These are phyloP conservation scores for Takifugu ocellatus DNA, from an alignment of 2,797 vertebrate species.

Conservation along the genomic window DNA sequence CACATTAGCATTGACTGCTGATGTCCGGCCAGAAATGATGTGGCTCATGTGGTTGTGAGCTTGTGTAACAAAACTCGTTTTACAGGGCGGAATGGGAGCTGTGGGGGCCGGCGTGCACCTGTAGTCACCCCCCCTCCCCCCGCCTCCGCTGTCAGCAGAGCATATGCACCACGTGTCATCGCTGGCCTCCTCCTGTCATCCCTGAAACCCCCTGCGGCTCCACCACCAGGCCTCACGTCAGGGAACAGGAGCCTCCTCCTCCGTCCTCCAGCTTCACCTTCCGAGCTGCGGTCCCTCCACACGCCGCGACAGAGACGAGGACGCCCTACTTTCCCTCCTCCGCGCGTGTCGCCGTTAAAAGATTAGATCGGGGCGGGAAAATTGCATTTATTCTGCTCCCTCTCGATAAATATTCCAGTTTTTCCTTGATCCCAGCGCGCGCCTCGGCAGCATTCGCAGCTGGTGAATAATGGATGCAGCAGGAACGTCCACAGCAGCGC, in stretches of 20 bases:
- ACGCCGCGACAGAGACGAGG: slow-evolving; percentile 16
- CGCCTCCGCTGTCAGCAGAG: slow-evolving; percentile 55
- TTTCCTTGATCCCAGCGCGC: too few species aligned
- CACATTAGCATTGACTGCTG: too few species aligned
- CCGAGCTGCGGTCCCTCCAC: slow-evolving; percentile 38
- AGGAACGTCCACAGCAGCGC: not conserved
- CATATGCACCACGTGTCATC: slow-evolving; percentile 36
- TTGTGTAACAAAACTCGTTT: slow-evolving; percentile 45
- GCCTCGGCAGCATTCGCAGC: slow-evolving; percentile 25
- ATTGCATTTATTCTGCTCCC: slow-evolving; percentile 6
- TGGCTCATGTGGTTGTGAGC: slow-evolving; percentile 35
- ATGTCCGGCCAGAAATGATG: not conserved
- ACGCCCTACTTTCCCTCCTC: slow-evolving; percentile 4
- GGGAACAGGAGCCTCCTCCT: slow-evolving; percentile 35
- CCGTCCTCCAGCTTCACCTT: slow-evolving; percentile 44
- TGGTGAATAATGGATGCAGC: slow-evolving; percentile 51
- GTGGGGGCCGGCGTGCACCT: slow-evolving; percentile 42
- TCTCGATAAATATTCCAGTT: slow-evolving; percentile 8
- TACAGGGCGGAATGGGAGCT: slow-evolving; percentile 21
- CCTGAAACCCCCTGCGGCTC: slow-evolving; percentile 15
- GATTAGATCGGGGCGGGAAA: not conserved
- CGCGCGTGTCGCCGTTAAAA: not conserved
- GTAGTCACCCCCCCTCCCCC: slow-evolving; percentile 40
- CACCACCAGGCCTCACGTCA: slow-evolving; percentile 31
- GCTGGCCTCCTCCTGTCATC: slow-evolving; percentile 37